Percentiles rank a stretch among this genome's conserved stretches.
These are phyloP conservation scores for Helobdella robusta DNA, from an alignment of 2,888 invertebrate species.

Conservation along the genomic window DNA sequence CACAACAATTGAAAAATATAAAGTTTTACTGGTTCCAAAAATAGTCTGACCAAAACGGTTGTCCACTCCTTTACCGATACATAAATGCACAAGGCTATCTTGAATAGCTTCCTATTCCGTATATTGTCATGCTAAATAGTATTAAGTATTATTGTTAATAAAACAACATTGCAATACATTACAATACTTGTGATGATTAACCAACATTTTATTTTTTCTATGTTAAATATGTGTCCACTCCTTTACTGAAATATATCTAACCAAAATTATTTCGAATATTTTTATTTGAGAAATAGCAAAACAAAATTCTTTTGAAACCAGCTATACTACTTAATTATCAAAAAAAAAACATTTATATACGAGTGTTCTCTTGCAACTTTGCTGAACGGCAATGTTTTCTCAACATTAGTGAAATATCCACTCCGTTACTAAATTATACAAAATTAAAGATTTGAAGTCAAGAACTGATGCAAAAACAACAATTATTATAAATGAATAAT, in stretches of 20 bases:
- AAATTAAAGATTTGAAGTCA: not conserved
- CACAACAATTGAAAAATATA: not conserved
- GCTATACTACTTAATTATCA: constrained; percentile 2
- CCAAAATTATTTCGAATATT: constrained; percentile 1
- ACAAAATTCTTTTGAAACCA: not conserved
- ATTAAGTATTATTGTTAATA: constrained; percentile 1
- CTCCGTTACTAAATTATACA: not conserved
- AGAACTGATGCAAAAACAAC: not conserved
- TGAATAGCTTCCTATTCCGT: not conserved
- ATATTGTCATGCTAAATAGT: constrained; percentile 2
- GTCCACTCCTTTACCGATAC: not conserved
- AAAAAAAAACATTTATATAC: not conserved
- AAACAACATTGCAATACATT: not conserved
- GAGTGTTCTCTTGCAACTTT: constrained; percentile 3
- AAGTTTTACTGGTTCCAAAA: not conserved
- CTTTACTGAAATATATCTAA: not conserved
- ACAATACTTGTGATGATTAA: constrained; percentile 1
- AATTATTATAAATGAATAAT: not conserved
- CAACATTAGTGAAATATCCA: constrained; percentile 3
- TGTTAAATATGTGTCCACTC: not conserved
- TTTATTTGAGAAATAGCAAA: constrained; percentile 1
- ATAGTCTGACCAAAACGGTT: not conserved
- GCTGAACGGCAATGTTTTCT: constrained; percentile 1
- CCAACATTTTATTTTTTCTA: not conserved
- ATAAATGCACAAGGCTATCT: not conserved